Conservation (phyloP, 2,113 vertebrate species). For the Mola mola region DNA sequence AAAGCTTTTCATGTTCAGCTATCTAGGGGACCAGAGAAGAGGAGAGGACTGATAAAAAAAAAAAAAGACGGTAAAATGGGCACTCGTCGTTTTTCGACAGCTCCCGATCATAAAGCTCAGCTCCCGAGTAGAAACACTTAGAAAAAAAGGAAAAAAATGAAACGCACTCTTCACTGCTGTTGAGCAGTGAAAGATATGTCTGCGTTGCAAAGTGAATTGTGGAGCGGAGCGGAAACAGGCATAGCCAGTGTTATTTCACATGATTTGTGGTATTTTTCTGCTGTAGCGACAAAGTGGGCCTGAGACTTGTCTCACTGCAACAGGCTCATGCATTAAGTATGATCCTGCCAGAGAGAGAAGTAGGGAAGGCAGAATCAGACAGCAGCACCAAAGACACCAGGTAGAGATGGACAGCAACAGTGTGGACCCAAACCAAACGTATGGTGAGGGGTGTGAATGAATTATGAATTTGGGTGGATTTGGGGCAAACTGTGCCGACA, state of each 20-base stretch:
- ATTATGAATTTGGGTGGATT: constrained; percentile 84
- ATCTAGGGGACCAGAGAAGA: constrained; percentile 28
- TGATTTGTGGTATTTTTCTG: constrained; percentile 66
- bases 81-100: constrained; percentile 39
- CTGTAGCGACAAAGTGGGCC: constrained; percentile 53
- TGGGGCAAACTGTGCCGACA: constrained; percentile 80
- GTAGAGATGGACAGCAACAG: constrained; percentile 56
- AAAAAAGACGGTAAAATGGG: constrained; percentile 67
- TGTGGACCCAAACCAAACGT: constrained; percentile 57
- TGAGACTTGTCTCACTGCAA: constrained; percentile 75
- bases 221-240: constrained; percentile 30
- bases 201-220: constrained; percentile 6
- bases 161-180: constrained; percentile 15
- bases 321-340: constrained; percentile 79
- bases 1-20: constrained; percentile 68
- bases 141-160: constrained; percentile 26
- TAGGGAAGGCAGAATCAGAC: constrained; percentile 44
- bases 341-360: constrained; percentile 65
- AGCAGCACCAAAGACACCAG: constrained; percentile 48
- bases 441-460: constrained; percentile 67
- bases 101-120: constrained; percentile 5
- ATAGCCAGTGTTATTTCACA: constrained; percentile 52
- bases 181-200: constrained; percentile 38
- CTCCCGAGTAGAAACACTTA: constrained; percentile 34
- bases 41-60: constrained; percentile 51